A percentile compares a stretch with the other conserved stretches of the same genome.
Conservation (phyloP, 1,140 invertebrate genomes). For the Ceratina australensis region DNA sequence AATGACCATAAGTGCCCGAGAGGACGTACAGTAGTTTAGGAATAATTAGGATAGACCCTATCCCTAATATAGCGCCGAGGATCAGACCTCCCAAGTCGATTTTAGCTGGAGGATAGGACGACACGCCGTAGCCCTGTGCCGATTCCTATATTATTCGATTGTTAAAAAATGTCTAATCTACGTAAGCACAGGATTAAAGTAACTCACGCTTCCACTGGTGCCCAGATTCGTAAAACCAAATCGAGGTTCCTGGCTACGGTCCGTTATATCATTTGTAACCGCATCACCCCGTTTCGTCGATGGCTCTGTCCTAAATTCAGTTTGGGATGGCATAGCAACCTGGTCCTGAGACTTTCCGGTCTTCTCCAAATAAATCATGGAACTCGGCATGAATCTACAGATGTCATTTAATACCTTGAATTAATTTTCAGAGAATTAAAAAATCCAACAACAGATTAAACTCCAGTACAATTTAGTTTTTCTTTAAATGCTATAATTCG, state of each 20-base stretch:
- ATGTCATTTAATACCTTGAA: slow-evolving; percentile 2
- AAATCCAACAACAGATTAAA: neutral
- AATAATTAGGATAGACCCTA: slow-evolving; percentile 88
- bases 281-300: slow-evolving; percentile 52
- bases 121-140: slow-evolving; percentile 78
- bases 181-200: neutral
- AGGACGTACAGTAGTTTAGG: slow-evolving; percentile 88
- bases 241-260: slow-evolving; percentile 73
- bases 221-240: slow-evolving; percentile 76
- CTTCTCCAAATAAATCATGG: slow-evolving; percentile 72
- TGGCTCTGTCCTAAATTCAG: slow-evolving; percentile 41
- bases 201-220: slow-evolving; percentile 64
- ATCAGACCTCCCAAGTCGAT: slow-evolving; percentile 90
- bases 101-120: slow-evolving; percentile 85
- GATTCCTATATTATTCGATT: neutral
- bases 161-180: neutral
- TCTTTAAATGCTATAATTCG: no score
- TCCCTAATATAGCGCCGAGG: slow-evolving; percentile 87
- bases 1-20: slow-evolving; percentile 84
- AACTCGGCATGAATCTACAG: slow-evolving; percentile 77
- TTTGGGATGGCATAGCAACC: slow-evolving; percentile 66
- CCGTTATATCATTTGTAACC: slow-evolving; percentile 63
- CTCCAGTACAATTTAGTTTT: no score
- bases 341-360: slow-evolving; percentile 71
- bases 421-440: neutral